Evolutionary conservation across 2,113 vertebrate genomes (phyloP), one percentile per base, ranked within the genome.

Genomic region (Clarias batrachus): DNA sequence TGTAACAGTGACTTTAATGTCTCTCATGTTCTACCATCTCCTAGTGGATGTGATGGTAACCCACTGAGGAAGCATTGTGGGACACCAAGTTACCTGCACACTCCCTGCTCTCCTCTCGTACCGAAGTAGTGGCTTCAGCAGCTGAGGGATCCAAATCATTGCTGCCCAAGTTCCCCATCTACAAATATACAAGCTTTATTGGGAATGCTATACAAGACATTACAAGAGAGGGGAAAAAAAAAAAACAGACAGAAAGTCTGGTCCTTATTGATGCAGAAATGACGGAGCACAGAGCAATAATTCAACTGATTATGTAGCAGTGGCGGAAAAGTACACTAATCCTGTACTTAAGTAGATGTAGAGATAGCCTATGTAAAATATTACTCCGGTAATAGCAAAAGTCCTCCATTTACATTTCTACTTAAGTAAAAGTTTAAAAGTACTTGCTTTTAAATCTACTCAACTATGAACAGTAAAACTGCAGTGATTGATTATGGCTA

Each of bases 81-180:
- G 33, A 33, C 23, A 52, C 25, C 19, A 52, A 21, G 48, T 88
- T 82, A 86, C 63, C 88, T 74, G 63, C 23, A 52, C 48, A 21
- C 2, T 52, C 62, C 59, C 77, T 81, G 30, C 59, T 92, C 7
- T 91, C 89, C 13, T 90, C 79, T 12, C 30, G 63, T 68, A 52
- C 70, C 65, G 70, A 73, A 70, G 71, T 11, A 56, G 25, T 85
- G 48, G n/a, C 87, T n/a, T 76, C 88, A 84, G 76, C 63, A 76
- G 86, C 27, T 70, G 86, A 60, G 11, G 83, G 86, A 56, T 83
- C 37, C 27, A 90, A 76, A 77, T 91, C 89, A 89, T 37, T 70
- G 30, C 0, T 85, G 48, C 74, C 84, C 2, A 33, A 90, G 81
- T 25, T 90, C 70, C 86, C 92, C 11, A 78, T 92, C 93, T 95